A percentile compares a stretch with the other conserved stretches of the same genome.
Conservation (phyloP, 2,797 vertebrate genomes). For the Novumbra hubbsi region DNA sequence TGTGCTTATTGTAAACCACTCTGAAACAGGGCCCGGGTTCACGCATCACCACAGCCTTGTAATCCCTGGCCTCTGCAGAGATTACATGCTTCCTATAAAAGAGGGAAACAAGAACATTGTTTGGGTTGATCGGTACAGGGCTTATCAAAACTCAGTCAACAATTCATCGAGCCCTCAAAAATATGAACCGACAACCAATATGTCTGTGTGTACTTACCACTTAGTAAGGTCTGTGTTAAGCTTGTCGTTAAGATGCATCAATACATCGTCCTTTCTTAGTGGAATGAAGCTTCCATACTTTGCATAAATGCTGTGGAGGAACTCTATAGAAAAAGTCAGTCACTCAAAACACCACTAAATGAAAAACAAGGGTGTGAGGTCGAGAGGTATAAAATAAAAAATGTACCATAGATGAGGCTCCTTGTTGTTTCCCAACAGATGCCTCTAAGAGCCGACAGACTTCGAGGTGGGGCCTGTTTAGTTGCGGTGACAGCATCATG, state of each 20-base stretch:
- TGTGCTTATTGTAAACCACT: slow-evolving; percentile 94
- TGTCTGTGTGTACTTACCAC: slow-evolving; percentile 67
- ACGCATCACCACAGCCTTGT: slow-evolving; percentile 74
- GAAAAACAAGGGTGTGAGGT: not conserved
- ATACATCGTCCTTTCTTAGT: slow-evolving; percentile 82
- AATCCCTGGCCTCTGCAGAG: slow-evolving; percentile 77
- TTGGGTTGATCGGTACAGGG: not conserved
- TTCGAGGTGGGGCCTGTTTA: slow-evolving; percentile 7
- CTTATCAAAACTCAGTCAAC: too few species aligned
- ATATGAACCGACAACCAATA: not conserved
- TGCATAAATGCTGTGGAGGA: slow-evolving; percentile 69
- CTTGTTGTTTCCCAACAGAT: slow-evolving; percentile 70
- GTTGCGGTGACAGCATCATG: slow-evolving; percentile 3
- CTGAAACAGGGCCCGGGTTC: slow-evolving; percentile 78
- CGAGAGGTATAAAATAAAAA: not conserved
- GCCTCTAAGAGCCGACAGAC: slow-evolving; percentile 52
- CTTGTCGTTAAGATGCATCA: slow-evolving; percentile 83
- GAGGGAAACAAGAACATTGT: not conserved
- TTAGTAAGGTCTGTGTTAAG: slow-evolving; percentile 83
- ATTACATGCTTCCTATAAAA: slow-evolving; percentile 55
- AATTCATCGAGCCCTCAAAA: too few species aligned
- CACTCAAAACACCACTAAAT: not conserved
- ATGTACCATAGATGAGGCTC: slow-evolving; percentile 69
- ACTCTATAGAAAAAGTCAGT: slow-evolving; percentile 56
- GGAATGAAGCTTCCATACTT: slow-evolving; percentile 93